These are phyloP conservation scores for Drosophila littoralis DNA, from an alignment of 1,140 invertebrate species.

Conservation along the genomic window DNA sequence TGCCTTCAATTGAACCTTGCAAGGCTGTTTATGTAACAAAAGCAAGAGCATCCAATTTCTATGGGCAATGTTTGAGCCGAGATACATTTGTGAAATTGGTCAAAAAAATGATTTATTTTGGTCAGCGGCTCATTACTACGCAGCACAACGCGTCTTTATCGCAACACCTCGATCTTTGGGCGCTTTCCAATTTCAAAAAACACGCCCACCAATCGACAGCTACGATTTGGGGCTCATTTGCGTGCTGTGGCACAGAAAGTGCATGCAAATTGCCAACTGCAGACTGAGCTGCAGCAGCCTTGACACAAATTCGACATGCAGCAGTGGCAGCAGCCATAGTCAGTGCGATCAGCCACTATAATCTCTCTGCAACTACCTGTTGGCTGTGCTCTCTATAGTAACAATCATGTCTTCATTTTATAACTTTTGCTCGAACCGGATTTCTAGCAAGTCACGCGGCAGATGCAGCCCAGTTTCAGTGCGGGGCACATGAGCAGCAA, in stretches of 20 bases:
- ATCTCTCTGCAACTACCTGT: conserved; percentile 23
- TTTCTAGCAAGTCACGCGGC: conserved; percentile 73
- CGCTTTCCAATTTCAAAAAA: conserved; percentile 59
- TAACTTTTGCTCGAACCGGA: conserved; percentile 65
- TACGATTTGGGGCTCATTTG: conserved; percentile 39
- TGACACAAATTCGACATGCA: conserved; percentile 66
- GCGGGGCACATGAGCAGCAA: conserved; percentile 30
- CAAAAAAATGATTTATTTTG: conserved; percentile 2
- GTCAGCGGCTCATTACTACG: conserved; percentile 53
- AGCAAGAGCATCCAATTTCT: conserved; percentile 23
- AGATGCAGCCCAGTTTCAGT: conserved; percentile 58
- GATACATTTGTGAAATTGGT: background rate
- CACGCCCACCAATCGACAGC: conserved; percentile 50
- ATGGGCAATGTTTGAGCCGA: conserved; percentile 15
- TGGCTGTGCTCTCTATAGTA: conserved; percentile 28
- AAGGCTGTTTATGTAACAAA: conserved; percentile 61
- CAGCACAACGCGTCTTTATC: conserved; percentile 56
- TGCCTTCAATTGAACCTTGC: conserved; percentile 56
- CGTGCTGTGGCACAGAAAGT: conserved; percentile 10
- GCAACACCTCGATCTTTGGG: conserved; percentile 38
- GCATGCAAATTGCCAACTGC: conserved; percentile 60
- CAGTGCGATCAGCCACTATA: conserved; percentile 3
- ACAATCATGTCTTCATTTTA: conserved; percentile 70
- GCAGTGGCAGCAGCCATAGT: conserved; percentile 15
- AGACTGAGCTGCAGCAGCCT: conserved; percentile 56